Evolutionary conservation across 2,888 invertebrate species (phyloP).

Genomic region (Bursaphelenchus okinawaensis): DNA sequence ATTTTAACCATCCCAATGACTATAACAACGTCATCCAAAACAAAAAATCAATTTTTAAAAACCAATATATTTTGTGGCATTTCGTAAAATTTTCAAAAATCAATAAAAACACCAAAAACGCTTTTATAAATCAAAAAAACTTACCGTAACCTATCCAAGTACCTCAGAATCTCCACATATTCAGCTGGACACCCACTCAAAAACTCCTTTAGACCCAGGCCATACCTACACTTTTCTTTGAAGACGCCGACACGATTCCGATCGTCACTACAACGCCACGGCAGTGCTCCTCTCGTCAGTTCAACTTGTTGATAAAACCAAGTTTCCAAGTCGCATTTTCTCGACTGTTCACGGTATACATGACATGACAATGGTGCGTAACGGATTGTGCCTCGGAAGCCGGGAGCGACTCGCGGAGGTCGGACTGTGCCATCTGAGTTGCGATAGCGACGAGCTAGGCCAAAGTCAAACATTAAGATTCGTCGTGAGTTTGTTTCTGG

Average conservation of each 20-base stretch:
- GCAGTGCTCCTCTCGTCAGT: constrained; percentile 24
- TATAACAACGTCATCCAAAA: no score
- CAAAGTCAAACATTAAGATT: constrained; percentile 49
- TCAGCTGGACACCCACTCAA: constrained; percentile 38
- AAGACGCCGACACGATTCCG: constrained; percentile 30
- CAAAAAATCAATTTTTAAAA: no score
- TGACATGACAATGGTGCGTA: constrained; percentile 29
- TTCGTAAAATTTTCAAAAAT: no score
- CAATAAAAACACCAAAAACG: not conserved
- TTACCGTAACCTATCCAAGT: constrained; percentile 28
- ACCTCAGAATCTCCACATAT: constrained; percentile 32
- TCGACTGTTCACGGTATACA: constrained; percentile 23
- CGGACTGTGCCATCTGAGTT: constrained; percentile 33
- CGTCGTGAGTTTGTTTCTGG: constrained; percentile 41
- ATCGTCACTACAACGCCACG: constrained; percentile 18
- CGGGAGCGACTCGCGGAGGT: constrained; percentile 38
- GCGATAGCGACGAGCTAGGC: constrained; percentile 38
- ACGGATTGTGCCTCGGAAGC: constrained; percentile 28
- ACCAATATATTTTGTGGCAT: no score
- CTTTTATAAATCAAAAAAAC: not conserved
- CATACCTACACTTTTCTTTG: constrained; percentile 32
- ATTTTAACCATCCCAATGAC: no score
- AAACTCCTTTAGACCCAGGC: constrained; percentile 34
- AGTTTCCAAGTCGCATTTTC: constrained; percentile 47
- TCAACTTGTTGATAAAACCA: constrained; percentile 48